Evolutionary conservation across 2,888 invertebrate genomes (phyloP).

Genomic region (Thymelicus acteon): DNA sequence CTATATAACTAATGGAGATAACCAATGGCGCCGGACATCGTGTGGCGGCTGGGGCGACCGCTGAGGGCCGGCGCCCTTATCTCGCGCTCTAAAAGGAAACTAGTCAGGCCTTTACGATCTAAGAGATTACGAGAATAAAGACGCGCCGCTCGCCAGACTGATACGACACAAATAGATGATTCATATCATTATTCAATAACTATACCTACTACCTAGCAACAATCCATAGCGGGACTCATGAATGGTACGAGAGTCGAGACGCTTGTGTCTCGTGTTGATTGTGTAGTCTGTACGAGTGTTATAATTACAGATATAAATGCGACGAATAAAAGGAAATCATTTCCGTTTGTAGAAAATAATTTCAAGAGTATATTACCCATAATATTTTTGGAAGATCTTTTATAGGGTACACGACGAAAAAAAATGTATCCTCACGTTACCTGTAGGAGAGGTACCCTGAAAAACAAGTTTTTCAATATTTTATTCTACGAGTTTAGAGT

Average conservation of each 20-base stretch:
- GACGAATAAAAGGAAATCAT: neutral
- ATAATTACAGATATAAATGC: neutral
- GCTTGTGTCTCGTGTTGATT: slow-evolving; percentile 9
- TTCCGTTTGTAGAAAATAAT: neutral
- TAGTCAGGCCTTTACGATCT: slow-evolving; percentile 74
- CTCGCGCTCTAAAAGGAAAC: slow-evolving; percentile 77
- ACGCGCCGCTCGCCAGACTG: slow-evolving; percentile 55
- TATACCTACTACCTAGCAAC: slow-evolving; percentile 35
- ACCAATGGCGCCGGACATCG: slow-evolving; percentile 49
- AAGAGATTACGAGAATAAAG: slow-evolving; percentile 59
- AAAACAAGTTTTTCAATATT: no score
- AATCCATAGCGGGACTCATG: slow-evolving; percentile 16
- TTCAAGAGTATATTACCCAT: no score
- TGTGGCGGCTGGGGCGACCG: slow-evolving; percentile 48
- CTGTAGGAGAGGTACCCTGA: no score
- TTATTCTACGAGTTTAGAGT: no score
- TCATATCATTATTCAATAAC: slow-evolving; percentile 50
- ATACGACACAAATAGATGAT: slow-evolving; percentile 56
- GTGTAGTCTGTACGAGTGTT: neutral
- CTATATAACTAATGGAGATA: slow-evolving; percentile 48
- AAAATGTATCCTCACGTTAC: no score
- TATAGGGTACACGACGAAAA: no score
- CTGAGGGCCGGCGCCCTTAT: slow-evolving; percentile 65
- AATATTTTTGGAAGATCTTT: no score
- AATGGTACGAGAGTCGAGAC: slow-evolving; percentile 20